Percentiles rank a stretch among this genome's conserved stretches.
Evolutionary conservation across 1,140 invertebrate species (phyloP).

Genomic region (Micrasema minimum): DNA sequence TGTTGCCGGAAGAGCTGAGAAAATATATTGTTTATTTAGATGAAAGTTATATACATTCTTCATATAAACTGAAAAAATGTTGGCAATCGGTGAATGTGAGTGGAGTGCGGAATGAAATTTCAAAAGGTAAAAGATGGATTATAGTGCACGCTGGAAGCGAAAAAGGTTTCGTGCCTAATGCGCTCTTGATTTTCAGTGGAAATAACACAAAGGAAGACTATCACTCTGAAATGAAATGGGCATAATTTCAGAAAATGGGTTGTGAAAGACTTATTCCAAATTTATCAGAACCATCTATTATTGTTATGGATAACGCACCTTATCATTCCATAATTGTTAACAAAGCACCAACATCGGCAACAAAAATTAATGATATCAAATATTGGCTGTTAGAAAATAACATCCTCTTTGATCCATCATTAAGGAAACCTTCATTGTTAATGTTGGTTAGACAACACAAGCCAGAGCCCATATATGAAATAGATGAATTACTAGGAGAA

Average conservation of each 20-base stretch:
- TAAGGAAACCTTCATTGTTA: slow-evolving; percentile 18
- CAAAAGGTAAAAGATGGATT: too few relatives aligned
- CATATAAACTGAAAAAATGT: slow-evolving; percentile 46
- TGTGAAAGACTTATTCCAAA: too few relatives aligned
- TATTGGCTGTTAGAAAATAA: neutral
- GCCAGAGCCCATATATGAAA: slow-evolving; percentile 35
- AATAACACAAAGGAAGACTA: slow-evolving; percentile 45
- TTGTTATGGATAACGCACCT: neutral
- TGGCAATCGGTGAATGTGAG: slow-evolving; percentile 43
- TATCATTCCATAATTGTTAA: neutral
- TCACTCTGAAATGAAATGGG: slow-evolving; percentile 45
- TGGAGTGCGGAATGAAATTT: too few relatives aligned
- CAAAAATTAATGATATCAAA: neutral
- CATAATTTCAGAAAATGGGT: too few relatives aligned
- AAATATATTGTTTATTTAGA: slow-evolving; percentile 50
- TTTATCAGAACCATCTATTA: slow-evolving; percentile 18
- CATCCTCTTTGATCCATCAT: neutral
- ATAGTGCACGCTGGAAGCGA: slow-evolving; percentile 33
- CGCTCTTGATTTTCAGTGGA: slow-evolving; percentile 41
- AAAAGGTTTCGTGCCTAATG: slow-evolving; percentile 45
- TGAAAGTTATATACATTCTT: slow-evolving; percentile 48
- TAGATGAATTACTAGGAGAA: slow-evolving; percentile 36
- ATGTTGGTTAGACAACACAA: slow-evolving; percentile 36
- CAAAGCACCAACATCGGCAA: neutral
- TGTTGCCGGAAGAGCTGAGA: slow-evolving; percentile 39